These are phyloP conservation scores for Bombus picipes DNA, from an alignment of 1,140 invertebrate genomes.

Conservation along the genomic window DNA sequence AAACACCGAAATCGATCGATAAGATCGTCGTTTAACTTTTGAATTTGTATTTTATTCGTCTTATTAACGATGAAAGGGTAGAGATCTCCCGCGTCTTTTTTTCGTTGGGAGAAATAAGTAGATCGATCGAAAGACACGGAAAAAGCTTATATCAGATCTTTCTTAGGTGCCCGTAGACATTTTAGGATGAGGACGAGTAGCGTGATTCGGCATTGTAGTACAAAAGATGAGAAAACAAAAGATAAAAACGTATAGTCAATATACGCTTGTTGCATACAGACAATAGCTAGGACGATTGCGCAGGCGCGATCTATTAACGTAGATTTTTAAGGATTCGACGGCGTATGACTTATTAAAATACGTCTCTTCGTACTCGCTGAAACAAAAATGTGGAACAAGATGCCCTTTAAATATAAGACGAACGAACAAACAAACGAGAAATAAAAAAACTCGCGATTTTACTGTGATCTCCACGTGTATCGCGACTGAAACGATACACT, in stretches of 20 bases:
- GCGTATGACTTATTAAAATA: conserved; percentile 49
- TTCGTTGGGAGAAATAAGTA: neutral
- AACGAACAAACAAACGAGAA: conserved; percentile 33
- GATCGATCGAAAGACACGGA: conserved; percentile 31
- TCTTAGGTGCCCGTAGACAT: conserved; percentile 64
- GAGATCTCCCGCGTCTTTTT: neutral
- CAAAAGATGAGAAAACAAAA: conserved; percentile 60
- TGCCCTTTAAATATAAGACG: conserved; percentile 57
- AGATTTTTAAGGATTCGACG: conserved; percentile 63
- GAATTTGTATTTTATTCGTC: neutral
- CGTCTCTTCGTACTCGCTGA: conserved; percentile 61
- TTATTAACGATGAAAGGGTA: neutral
- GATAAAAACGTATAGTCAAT: conserved; percentile 62
- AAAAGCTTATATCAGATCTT: conserved; percentile 58
- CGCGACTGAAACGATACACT: conserved; percentile 53
- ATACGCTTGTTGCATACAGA: conserved; percentile 76
- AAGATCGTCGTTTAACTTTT: neutral
- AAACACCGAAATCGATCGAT: neutral
- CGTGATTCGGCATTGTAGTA: conserved; percentile 73
- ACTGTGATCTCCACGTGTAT: conserved; percentile 67
- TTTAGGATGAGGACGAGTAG: conserved; percentile 61
- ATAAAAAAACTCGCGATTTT: conserved; percentile 56
- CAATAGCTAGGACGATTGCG: conserved; percentile 74
- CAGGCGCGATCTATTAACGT: conserved; percentile 73
- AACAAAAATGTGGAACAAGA: conserved; percentile 65